phyloP scores from a whole-genome alignment of 1,140 invertebrate genomes.

The Papilio machaon region DNA sequence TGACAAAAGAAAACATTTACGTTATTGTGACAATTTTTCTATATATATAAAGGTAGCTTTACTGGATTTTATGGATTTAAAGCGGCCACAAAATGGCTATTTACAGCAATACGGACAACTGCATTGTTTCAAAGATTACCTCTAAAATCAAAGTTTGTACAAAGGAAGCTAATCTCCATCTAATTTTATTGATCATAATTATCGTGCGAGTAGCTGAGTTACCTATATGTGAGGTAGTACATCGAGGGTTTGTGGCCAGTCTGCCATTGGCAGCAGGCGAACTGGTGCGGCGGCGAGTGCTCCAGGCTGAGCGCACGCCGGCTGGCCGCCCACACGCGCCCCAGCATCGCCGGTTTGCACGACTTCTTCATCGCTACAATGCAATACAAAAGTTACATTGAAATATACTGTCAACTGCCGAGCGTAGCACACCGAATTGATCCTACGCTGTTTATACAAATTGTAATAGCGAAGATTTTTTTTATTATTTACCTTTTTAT shows the following conservation, averaged over 20 bases:
- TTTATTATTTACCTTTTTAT: no score
- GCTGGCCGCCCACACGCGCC: constrained; percentile 67
- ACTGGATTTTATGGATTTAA: no score
- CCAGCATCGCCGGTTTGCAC: constrained; percentile 68
- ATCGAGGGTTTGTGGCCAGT: constrained; percentile 54
- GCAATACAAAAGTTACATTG: constrained; percentile 39
- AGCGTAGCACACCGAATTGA: no score
- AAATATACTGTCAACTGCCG: no score
- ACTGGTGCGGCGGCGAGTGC: constrained; percentile 66
- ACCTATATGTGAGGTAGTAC: constrained; percentile 70
- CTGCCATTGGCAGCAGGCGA: constrained; percentile 74
- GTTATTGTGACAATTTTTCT: neutral
- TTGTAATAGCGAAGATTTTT: no score
- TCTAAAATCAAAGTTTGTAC: no score
- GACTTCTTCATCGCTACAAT: constrained; percentile 70
- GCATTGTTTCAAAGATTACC: no score
- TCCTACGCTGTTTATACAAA: no score
- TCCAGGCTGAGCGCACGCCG: constrained; percentile 70
- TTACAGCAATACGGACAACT: no score
- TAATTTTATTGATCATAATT: no score
- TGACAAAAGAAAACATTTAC: constrained; percentile 44
- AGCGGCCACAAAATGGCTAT: no score
- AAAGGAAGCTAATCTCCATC: no score
- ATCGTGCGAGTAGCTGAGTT: neutral
- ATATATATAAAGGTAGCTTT: neutral